Evolutionary conservation across 2,888 invertebrate species (phyloP).

Genomic region (Euproctis similis): DNA sequence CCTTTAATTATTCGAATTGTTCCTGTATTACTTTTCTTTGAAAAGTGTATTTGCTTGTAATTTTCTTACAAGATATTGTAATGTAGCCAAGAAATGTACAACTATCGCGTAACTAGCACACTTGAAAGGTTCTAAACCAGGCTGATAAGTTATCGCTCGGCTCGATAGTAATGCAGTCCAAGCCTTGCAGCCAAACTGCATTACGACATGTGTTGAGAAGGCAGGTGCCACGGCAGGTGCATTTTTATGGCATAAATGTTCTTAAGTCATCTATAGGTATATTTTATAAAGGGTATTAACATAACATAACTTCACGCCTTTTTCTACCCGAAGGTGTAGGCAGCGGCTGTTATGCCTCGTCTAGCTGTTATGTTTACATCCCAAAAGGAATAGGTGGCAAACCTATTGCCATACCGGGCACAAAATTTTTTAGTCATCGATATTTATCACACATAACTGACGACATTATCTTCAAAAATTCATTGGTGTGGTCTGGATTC

Average conservation of each 20-base stretch:
- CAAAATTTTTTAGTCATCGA: too few species aligned
- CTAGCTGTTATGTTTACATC: too few species aligned
- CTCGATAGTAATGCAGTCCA: constrained; percentile 42
- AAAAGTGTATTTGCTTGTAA: constrained; percentile 14
- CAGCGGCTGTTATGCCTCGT: too few species aligned
- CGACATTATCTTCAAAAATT: too few species aligned
- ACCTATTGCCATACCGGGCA: too few species aligned
- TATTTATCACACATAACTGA: too few species aligned
- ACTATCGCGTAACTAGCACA: constrained; percentile 19
- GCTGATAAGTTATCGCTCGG: constrained; percentile 16
- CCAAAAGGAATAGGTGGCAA: too few species aligned
- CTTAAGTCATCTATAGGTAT: too few species aligned
- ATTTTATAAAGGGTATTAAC: too few species aligned
- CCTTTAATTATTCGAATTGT: constrained; percentile 11
- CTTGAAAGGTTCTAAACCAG: constrained; percentile 28
- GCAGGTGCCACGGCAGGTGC: constrained; percentile 61
- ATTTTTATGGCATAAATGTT: constrained; percentile 45
- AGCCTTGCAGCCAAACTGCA: constrained; percentile 51
- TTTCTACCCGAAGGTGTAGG: too few species aligned
- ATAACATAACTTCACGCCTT: too few species aligned
- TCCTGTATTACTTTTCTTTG: constrained; percentile 11
- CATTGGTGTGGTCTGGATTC: too few species aligned
- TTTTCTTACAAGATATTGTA: constrained; percentile 13
- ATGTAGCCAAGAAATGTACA: constrained; percentile 11
- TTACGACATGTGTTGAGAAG: constrained; percentile 62